Base-by-base conservation (phyloP, 2,797 vertebrate genomes). In the Enteromius radiatus region DNA sequence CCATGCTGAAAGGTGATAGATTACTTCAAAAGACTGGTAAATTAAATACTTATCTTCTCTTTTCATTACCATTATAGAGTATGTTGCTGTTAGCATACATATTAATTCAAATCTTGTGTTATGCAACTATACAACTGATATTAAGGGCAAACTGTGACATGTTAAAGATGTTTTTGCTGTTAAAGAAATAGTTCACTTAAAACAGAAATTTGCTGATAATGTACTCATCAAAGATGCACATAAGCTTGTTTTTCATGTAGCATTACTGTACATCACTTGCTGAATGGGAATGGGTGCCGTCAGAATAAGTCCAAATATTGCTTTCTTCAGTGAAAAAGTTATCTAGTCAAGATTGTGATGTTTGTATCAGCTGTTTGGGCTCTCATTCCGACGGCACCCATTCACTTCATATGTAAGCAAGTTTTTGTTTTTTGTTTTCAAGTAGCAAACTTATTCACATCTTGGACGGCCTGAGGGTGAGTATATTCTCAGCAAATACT, bases 21-120 rank as follows among this genome's bases (percentile, higher is more conserved):
- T 90, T 87, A 86, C 88, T 70, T 81, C 89, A 84, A 71, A 81
- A 90, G 67, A 88, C 86, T 88, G 90, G 86, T 90, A 88, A 90
- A 89, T 91, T 86, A 86, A 84, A 89, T 33, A 61, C 85, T 80
- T 77, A 87, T 86, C 70, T 86, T 82, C 84, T 89, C 76, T 88
- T 59, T 88, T 86, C 71, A 82, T 85, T 79, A 31, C 61, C 17
- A 68, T 76, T 54, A 28, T 70, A 63, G 71, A 54, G 47, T 43
- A 33, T 74, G 5, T 67, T 52, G 31, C 78, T 65, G 75, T 83
- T 36, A 52, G 56, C n/a, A 12, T 54, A 21, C 65, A 56, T 49
- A 43, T 54, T n/a, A 3, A 71, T 47, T 70, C 47, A 6, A 31
- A 41, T 54, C 9, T 59, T 80, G 45, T 73, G 21, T 59, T 47